Base-by-base conservation (phyloP, 2,888 invertebrate genomes). In the Formica aserva region DNA sequence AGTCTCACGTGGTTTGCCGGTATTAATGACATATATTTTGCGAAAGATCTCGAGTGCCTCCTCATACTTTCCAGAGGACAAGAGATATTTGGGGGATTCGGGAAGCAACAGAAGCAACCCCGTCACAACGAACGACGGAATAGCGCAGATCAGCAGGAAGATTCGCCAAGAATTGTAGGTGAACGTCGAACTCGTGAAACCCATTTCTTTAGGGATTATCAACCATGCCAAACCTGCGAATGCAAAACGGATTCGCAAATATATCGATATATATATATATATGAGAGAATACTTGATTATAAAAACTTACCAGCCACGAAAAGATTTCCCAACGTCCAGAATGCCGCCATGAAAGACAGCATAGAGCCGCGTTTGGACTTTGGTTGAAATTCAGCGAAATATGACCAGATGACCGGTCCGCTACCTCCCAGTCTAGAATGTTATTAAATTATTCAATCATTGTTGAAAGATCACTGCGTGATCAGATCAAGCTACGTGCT, bases 311-410 rank as follows among this genome's bases (percentile, higher is more conserved):
- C 98, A 91, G 98, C 98, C 82, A 98, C 98, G 93, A 98, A 97
- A 89, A 98, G 96, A 95, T 98, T 98, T 89, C 98, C 98, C 91
- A 98, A 96, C 83, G 98, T 98, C 98, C 98, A 98, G 95, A 98
- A 98, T 76, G 98, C 98, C 84, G 98, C 98, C 97, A 98, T 98
- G 94, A 98, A 98, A 92, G 98, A 98, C 91, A 98, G 95, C 98
- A 98, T 98, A 77, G 98, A 97, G 75, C 98, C 98, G 91, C 98
- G 96, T 94, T 97, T 98, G 90, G 97, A 96, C 95, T 98, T 98
- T 82, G 98, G 98, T 95, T 98, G 98, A 95, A 98, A 98, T 95
- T 98, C 98, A 85, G 98, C 98, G 95, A 98, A 98, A 95, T 98
- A 98, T 32, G 98, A 98, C 98, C 98, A 98, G 95, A 98, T 98